phyloP scores from a whole-genome alignment of 2,797 vertebrate genomes.

The Sebastes trivittatus region DNA sequence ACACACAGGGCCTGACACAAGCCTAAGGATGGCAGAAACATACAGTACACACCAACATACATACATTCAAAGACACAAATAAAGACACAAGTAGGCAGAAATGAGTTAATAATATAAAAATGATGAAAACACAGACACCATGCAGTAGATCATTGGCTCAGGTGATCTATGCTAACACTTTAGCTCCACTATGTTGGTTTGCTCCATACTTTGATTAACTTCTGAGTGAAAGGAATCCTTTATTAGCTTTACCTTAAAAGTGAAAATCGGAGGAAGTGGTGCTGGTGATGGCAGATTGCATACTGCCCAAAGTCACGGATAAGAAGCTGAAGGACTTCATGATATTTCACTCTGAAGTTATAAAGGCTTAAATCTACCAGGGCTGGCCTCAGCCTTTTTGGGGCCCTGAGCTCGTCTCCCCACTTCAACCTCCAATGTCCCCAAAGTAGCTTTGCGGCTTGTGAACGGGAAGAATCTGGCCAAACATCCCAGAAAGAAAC shows the following conservation, averaged over 20 bases:
- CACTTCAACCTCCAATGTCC: neutral
- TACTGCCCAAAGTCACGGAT: neutral
- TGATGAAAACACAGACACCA: slow-evolving; percentile 22
- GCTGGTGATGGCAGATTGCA: neutral
- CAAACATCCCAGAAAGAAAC: neutral
- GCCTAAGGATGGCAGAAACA: slow-evolving; percentile 14
- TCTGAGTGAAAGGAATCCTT: neutral
- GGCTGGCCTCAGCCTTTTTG: too few species aligned
- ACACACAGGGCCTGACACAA: slow-evolving; percentile 16
- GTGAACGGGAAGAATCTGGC: neutral
- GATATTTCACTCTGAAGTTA: neutral
- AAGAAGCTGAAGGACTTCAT: neutral
- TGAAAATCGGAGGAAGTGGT: neutral
- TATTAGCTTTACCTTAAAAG: neutral
- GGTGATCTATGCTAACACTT: neutral
- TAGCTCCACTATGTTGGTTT: neutral
- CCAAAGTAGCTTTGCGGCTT: neutral
- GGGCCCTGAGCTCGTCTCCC: neutral
- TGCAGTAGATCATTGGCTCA: slow-evolving; percentile 28
- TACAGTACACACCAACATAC: neutral
- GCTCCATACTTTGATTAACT: neutral
- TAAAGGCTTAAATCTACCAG: neutral
- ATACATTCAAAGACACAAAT: slow-evolving; percentile 2
- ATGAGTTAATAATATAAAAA: neutral
- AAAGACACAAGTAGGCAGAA: slow-evolving; percentile 18